phyloP scores from a whole-genome alignment of 2,797 vertebrate genomes.

The Epinephelus awoara region DNA sequence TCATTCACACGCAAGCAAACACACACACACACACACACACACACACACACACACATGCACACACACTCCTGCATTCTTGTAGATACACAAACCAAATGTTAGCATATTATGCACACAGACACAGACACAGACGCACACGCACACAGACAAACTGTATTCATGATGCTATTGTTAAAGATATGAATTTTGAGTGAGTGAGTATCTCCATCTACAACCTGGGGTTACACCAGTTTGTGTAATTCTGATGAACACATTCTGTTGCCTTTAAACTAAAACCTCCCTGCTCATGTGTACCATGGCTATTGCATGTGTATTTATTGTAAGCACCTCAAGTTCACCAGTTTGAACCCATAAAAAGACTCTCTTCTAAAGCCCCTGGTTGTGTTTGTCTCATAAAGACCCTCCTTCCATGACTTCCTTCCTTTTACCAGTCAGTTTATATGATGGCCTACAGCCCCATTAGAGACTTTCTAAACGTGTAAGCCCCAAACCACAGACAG shows the following conservation, averaged over 20 bases:
- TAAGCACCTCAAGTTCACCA: slow-evolving; percentile 24
- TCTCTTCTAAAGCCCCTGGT: slow-evolving; percentile 31
- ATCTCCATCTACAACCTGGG: not conserved
- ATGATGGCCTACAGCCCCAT: slow-evolving; percentile 32
- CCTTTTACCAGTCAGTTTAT: slow-evolving; percentile 46
- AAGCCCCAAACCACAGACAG: slow-evolving; percentile 15
- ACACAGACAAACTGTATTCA: not conserved
- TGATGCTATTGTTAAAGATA: slow-evolving; percentile 12
- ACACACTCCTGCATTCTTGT: slow-evolving; percentile 37
- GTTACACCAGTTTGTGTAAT: not conserved
- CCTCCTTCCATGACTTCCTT: slow-evolving; percentile 20
- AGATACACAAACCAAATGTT: slow-evolving; percentile 33
- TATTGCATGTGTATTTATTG: slow-evolving; percentile 21
- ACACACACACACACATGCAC: not conserved
- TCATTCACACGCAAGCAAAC: slow-evolving; percentile 41
- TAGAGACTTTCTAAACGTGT: slow-evolving; percentile 54
- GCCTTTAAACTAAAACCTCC: not conserved
- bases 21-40: slow-evolving; percentile 34
- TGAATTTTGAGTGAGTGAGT: too few species aligned
- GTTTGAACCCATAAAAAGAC: slow-evolving; percentile 22
- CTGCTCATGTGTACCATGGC: not conserved
- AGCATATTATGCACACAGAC: not conserved
- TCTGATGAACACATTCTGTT: not conserved
- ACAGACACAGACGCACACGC: not conserved
- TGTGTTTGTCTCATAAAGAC: slow-evolving; percentile 53